Conservation (phyloP, 2,113 vertebrate genomes). For the Columbina picui region DNA sequence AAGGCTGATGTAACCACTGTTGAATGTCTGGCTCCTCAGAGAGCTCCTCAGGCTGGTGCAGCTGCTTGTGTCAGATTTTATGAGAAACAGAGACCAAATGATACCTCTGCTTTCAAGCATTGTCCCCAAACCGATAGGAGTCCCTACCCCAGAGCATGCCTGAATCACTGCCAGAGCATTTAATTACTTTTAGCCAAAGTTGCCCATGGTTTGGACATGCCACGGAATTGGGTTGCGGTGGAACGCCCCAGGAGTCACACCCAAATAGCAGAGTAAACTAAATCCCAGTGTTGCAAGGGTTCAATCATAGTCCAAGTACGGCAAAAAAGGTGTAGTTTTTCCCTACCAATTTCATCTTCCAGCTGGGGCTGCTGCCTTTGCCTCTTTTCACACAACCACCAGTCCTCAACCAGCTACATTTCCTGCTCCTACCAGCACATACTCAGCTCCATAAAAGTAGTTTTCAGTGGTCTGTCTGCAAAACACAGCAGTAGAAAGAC, state of each 20-base stretch:
- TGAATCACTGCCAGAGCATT: constrained; percentile 42
- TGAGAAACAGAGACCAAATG: constrained; percentile 32
- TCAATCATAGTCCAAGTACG: background rate
- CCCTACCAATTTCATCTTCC: background rate
- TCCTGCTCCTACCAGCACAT: rapidly evolving
- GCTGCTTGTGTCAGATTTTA: constrained; percentile 62
- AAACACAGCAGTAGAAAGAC: background rate
- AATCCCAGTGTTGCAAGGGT: background rate
- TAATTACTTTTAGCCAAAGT: background rate
- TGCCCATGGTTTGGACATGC: background rate
- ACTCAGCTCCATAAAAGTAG: background rate
- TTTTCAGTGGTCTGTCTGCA: background rate
- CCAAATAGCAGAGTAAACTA: constrained; percentile 31
- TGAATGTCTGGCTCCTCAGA: constrained; percentile 33
- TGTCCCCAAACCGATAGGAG: background rate
- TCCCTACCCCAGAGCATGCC: background rate
- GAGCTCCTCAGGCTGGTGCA: constrained; percentile 4
- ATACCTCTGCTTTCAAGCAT: background rate
- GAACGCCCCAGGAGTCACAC: constrained; percentile 7
- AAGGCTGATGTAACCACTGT: background rate
- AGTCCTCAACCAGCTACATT: background rate
- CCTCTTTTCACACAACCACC: background rate
- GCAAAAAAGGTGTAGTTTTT: background rate
- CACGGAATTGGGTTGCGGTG: background rate
- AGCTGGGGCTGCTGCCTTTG: background rate